Base-by-base conservation (phyloP, 2,797 vertebrate genomes). In the Oreortyx pictus region DNA sequence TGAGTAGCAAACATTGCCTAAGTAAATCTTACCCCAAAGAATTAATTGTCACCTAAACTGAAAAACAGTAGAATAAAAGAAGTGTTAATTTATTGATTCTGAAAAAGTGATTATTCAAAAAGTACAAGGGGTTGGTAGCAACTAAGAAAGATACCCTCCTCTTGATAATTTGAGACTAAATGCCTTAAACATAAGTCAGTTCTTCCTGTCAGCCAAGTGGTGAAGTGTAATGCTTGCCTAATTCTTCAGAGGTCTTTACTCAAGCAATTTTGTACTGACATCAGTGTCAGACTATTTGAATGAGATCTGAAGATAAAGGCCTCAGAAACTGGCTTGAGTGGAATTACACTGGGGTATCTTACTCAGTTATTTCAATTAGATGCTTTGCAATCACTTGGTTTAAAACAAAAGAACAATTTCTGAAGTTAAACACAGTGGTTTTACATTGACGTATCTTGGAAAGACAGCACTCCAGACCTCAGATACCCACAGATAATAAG, bases 241-340 rank as follows among this genome's bases (percentile, higher is more conserved):
- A 96, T 56, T 82, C 88, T 92, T 79, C 91, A 62, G 73, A 88
- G 82, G 85, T 93, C 82, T 94, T 93, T 88, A 66, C 89, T 94
- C 74, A 94, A 76, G 68, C 92, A 88, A 90, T 92, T 91, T 88
- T 72, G 35, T 76, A 86, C 71, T 96, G 96, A 96, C 94, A 95
- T 96, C 86, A 94, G 89, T 91, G 82, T 72, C 60, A 86, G 80
- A 56, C 80, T 93, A 46, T 91, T 91, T 73, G 61, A 80, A 70
- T 82, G 71, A 88, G 92, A 94, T 96, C 64, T 86, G 73, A 88
- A 94, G 95, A 96, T 96, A 96, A 57, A 91, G 20, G 29, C 84
- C 61, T 92, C 81, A 90, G 81, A 91, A 96, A 92, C 94, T 91
- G 94, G 82, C 86, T 92, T 49, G 91, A 84, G 81, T 84, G 64